Conservation (phyloP, 2,888 invertebrate genomes). For the Spicauda simplicius region DNA sequence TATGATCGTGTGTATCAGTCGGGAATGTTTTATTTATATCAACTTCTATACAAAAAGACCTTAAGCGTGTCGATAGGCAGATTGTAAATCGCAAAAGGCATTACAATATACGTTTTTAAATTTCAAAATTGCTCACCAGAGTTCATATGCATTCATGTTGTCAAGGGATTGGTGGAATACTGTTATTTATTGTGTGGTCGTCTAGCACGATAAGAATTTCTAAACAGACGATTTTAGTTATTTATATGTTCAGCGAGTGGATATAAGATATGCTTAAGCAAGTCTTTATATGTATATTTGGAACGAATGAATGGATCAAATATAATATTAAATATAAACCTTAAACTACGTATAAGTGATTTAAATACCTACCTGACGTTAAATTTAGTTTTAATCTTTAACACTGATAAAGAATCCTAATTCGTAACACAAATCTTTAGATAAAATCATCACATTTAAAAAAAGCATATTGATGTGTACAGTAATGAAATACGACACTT, state of each 20-base stretch:
- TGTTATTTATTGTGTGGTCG: background rate
- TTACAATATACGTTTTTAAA: conserved; percentile 8
- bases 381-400: too few relatives aligned
- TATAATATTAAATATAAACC: too few relatives aligned
- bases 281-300: background rate
- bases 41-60: conserved; percentile 40
- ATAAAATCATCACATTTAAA: conserved; percentile 1
- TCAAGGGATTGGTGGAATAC: background rate
- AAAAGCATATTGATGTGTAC: conserved; percentile 1
- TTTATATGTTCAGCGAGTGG: background rate
- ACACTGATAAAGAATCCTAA: too few relatives aligned
- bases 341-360: too few relatives aligned
- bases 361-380: too few relatives aligned
- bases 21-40: conserved; percentile 46
- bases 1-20: conserved; percentile 47
- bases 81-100: conserved; percentile 16
- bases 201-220: background rate
- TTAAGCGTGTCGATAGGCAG: conserved; percentile 32
- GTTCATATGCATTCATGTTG: background rate
- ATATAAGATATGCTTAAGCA: background rate
- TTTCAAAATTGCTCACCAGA: background rate
- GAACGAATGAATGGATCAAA: too few relatives aligned
- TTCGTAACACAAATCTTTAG: background rate
- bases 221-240: background rate
- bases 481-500: background rate